Percentiles rank a stretch among this genome's conserved stretches.
Conservation (phyloP, 1,140 invertebrate genomes). For the Venturia canescens region DNA sequence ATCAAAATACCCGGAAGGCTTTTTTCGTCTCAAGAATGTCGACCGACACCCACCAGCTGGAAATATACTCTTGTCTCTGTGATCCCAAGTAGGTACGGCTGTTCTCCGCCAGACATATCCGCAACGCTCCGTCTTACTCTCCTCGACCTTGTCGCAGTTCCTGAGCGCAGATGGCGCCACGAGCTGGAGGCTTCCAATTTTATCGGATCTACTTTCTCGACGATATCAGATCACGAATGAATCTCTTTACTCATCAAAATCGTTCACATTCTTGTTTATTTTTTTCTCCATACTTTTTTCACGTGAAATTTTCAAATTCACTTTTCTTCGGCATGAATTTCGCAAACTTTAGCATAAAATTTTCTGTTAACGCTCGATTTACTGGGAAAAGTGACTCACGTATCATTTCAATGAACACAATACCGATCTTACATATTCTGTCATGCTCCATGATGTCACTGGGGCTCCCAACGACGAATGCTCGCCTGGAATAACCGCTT, state of each 20-base stretch:
- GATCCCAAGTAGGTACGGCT: slow-evolving; percentile 48
- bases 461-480: too few species aligned
- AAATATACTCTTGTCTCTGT: slow-evolving; percentile 24
- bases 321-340: neutral
- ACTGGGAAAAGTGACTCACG: too few species aligned
- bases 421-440: too few species aligned
- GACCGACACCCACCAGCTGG: slow-evolving; percentile 56
- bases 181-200: neutral
- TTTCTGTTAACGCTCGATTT: neutral
- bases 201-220: slow-evolving; percentile 16
- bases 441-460: too few species aligned
- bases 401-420: too few species aligned
- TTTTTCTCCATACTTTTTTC: neutral
- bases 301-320: neutral
- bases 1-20: slow-evolving; percentile 29
- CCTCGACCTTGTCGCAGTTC: slow-evolving; percentile 45
- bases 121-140: neutral
- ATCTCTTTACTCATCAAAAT: neutral
- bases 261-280: neutral
- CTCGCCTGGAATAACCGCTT: too few species aligned
- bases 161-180: slow-evolving; percentile 47
- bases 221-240: slow-evolving; percentile 1
- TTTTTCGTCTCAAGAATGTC: slow-evolving; percentile 51
- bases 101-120: slow-evolving; percentile 46
- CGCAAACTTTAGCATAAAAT: neutral